A percentile compares a stretch with the other conserved stretches of the same genome.
Conservation (phyloP, 1,140 invertebrate genomes). For the Diprion similis region DNA sequence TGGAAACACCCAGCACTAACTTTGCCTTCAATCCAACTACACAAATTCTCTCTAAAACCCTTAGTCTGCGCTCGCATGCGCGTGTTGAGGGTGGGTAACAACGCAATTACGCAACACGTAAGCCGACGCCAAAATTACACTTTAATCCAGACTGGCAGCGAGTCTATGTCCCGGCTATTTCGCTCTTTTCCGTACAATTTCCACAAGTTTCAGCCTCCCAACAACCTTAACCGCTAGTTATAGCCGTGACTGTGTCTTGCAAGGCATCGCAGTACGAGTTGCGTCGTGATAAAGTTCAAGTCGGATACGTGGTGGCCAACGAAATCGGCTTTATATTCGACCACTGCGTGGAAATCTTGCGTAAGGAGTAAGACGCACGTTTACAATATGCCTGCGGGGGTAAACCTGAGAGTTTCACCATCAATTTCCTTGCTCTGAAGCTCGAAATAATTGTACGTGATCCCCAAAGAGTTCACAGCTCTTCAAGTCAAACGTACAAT, state of each 20-base stretch:
- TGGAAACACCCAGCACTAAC: slow-evolving; percentile 39
- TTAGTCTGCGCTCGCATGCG: slow-evolving; percentile 29
- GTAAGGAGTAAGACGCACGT: too few relatives aligned
- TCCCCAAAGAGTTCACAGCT: too few relatives aligned
- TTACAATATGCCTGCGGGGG: too few relatives aligned
- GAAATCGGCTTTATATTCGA: too few relatives aligned
- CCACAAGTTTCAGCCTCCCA: not conserved
- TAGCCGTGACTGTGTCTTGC: not conserved
- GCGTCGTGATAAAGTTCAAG: too few relatives aligned
- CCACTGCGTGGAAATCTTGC: too few relatives aligned
- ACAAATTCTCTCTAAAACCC: slow-evolving; percentile 53
- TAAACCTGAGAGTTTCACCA: too few relatives aligned
- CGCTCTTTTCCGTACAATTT: slow-evolving; percentile 25
- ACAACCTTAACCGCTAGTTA: too few relatives aligned
- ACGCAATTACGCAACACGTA: slow-evolving; percentile 58
- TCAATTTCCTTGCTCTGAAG: too few relatives aligned
- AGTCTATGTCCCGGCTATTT: slow-evolving; percentile 6
- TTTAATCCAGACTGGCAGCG: slow-evolving; percentile 49
- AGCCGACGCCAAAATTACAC: slow-evolving; percentile 56
- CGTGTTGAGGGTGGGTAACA: slow-evolving; percentile 53
- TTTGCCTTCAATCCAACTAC: slow-evolving; percentile 54
- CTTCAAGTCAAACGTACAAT: too few relatives aligned
- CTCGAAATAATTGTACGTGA: too few relatives aligned
- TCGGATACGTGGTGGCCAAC: too few relatives aligned
- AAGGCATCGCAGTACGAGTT: not conserved